These are phyloP conservation scores for Episyrphus balteatus DNA, from an alignment of 1,140 invertebrate species.

Conservation along the genomic window DNA sequence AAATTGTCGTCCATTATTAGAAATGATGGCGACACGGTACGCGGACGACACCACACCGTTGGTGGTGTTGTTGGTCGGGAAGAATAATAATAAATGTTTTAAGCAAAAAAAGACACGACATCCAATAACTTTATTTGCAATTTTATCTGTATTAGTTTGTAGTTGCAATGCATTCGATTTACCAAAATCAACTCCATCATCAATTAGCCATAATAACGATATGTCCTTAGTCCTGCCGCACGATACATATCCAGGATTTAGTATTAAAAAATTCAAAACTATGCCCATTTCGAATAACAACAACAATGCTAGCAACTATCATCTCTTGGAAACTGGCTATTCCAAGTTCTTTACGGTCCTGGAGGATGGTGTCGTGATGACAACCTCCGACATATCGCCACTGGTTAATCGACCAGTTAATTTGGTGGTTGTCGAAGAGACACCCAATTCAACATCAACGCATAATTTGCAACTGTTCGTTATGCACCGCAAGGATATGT, in stretches of 20 bases:
- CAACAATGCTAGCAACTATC: slow-evolving; percentile 15
- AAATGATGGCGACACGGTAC: too few relatives aligned
- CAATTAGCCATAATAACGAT: slow-evolving; percentile 16
- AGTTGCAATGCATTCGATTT: too few relatives aligned
- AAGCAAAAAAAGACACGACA: too few relatives aligned
- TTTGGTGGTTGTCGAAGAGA: slow-evolving; percentile 68
- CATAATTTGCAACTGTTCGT: slow-evolving; percentile 72
- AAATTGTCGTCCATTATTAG: too few relatives aligned
- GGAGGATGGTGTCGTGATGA: slow-evolving; percentile 82
- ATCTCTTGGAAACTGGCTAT: slow-evolving; percentile 57
- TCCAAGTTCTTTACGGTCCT: slow-evolving; percentile 76
- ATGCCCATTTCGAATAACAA: slow-evolving; percentile 13
- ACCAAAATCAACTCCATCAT: too few relatives aligned
- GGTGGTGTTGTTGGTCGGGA: too few relatives aligned
- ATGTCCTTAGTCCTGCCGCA: slow-evolving; percentile 54
- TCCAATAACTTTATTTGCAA: too few relatives aligned
- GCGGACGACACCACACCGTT: too few relatives aligned
- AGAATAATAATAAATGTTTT: too few relatives aligned
- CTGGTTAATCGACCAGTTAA: slow-evolving; percentile 69
- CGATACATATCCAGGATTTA: slow-evolving; percentile 75
- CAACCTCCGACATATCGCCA: slow-evolving; percentile 67
- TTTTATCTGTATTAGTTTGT: too few relatives aligned
- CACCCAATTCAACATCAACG: slow-evolving; percentile 62
- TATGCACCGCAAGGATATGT: slow-evolving; percentile 65
- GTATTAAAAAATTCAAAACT: slow-evolving; percentile 59